Conservation (phyloP, 2,888 invertebrate species). For the Amphipyra tragopoginis region DNA sequence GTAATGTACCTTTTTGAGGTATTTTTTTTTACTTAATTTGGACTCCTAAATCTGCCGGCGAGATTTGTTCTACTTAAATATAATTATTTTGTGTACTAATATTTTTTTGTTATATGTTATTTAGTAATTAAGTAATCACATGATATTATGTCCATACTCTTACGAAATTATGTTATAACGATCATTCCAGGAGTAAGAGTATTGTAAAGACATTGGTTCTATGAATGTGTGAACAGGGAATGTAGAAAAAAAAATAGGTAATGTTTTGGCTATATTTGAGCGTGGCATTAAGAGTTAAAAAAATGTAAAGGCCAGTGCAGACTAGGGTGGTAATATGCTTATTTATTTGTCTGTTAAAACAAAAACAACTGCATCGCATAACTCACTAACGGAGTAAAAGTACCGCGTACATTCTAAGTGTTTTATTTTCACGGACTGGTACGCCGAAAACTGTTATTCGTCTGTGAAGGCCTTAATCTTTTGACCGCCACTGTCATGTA, state of each 20-base stretch:
- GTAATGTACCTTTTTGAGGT: constrained; percentile 35
- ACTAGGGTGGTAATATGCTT: no score
- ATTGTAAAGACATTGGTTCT: constrained; percentile 50
- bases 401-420: no score
- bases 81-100: constrained; percentile 44
- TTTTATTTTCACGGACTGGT: no score
- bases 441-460: no score
- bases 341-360: no score
- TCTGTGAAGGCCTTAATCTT: no score
- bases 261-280: constrained; percentile 24
- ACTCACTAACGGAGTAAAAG: no score
- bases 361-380: no score
- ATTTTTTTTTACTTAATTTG: constrained; percentile 8
- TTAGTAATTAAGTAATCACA: constrained; percentile 39
- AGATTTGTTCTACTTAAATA: constrained; percentile 28
- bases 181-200: constrained; percentile 64
- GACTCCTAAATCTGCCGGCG: constrained; percentile 11
- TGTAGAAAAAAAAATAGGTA: constrained; percentile 36
- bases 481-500: no score
- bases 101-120: constrained; percentile 45
- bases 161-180: constrained; percentile 24
- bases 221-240: constrained; percentile 43
- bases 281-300: constrained; percentile 20
- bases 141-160: constrained; percentile 21
- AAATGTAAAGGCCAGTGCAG: neutral